Conservation (phyloP, 92 coral and sea anemone species). For the Epizoanthus rinbou region DNA sequence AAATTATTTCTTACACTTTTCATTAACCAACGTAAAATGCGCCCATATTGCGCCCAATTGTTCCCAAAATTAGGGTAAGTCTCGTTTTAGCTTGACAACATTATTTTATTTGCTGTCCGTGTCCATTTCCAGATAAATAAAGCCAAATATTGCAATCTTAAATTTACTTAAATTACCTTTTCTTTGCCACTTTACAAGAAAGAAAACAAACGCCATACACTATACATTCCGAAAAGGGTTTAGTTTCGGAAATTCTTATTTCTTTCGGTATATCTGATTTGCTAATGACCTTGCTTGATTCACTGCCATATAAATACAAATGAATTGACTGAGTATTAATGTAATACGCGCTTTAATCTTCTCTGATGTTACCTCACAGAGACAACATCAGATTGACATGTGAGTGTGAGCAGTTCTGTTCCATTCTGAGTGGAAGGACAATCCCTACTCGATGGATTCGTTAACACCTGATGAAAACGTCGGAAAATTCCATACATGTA, state of each 20-base stretch:
- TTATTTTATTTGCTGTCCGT: background rate
- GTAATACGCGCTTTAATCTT: background rate
- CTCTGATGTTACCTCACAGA: background rate
- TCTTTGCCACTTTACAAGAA: background rate
- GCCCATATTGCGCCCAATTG: background rate
- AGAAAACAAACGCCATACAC: background rate
- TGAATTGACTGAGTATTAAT: conserved; percentile 1
- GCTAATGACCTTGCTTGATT: background rate
- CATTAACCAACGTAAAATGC: no score
- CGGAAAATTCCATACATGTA: no score
- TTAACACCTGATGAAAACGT: background rate
- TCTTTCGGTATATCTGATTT: background rate
- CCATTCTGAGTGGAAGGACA: background rate
- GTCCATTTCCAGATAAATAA: background rate
- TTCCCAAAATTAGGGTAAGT: background rate
- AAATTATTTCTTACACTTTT: background rate
- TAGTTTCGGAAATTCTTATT: background rate
- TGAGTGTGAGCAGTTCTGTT: background rate
- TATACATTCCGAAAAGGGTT: background rate
- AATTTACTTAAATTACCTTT: background rate
- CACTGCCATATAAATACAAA: background rate
- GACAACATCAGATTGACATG: background rate
- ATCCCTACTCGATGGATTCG: background rate
- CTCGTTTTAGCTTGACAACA: background rate
- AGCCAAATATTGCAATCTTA: background rate